phyloP scores from a whole-genome alignment of 2,797 vertebrate genomes.

The Coilia nasus region DNA sequence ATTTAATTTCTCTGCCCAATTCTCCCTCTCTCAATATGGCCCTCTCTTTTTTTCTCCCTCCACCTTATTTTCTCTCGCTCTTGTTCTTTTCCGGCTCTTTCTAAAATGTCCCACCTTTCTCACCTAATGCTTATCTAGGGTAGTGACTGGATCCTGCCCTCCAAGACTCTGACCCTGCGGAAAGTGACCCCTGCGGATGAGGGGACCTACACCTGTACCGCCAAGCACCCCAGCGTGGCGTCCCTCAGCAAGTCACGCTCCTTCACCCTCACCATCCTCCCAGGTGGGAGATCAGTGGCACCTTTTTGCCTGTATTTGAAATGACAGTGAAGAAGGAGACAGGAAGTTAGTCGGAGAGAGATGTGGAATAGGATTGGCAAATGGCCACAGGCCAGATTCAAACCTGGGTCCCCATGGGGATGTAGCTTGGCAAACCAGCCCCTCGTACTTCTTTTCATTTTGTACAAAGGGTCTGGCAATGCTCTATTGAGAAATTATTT shows the following conservation, averaged over 20 bases:
- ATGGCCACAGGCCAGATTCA: no score
- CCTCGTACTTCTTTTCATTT: no score
- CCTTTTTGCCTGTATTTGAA: neutral
- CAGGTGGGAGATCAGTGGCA: conserved; percentile 61
- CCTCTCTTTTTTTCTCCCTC: neutral
- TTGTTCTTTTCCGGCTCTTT: conserved; percentile 21
- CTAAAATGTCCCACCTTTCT: neutral
- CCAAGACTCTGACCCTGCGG: conserved; percentile 65
- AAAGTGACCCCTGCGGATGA: conserved; percentile 60
- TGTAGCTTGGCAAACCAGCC: no score
- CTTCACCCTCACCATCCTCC: conserved; percentile 71
- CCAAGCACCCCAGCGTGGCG: conserved; percentile 65
- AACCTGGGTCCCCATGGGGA: no score
- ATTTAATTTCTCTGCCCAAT: conserved; percentile 37
- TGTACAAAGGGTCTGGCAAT: no score
- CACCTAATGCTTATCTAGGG: conserved; percentile 60
- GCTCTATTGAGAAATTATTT: no score
- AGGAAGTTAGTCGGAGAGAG: no score
- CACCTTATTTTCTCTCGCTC: conserved; percentile 19
- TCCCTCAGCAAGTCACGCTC: conserved; percentile 67
- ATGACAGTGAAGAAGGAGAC: no score
- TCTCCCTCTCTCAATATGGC: conserved; percentile 4
- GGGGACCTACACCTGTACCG: conserved; percentile 78
- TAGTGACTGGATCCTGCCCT: conserved; percentile 74
- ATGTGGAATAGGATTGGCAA: no score